Evolutionary conservation across 2,797 vertebrate species (phyloP), one percentile per base, ranked within the genome.

Genomic region (Tinamus major): DNA sequence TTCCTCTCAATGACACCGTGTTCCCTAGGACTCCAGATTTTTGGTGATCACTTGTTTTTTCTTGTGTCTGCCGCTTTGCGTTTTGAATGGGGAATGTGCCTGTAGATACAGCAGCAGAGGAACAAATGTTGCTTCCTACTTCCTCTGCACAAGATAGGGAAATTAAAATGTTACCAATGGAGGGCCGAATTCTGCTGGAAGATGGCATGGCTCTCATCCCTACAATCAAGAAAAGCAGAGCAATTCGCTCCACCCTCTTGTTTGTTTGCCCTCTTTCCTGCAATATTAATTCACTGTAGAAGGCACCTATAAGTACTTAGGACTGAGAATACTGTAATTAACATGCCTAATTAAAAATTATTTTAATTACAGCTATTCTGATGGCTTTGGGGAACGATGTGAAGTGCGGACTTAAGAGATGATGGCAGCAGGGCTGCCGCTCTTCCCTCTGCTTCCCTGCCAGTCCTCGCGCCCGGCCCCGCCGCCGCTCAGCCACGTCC

Each of bases 301-400:
- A 48, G 83, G 37, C 29, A 53, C 18, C 67, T 75, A 42, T 27
- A 62, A 78, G 59, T 59, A 12, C 41, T 82, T 29, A 33, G 75
- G 18, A 51, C 29, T n/a, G 12, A 65, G 63, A 95, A 42, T 13
- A 58, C 20, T 4, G 37, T 82, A 88, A 44, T 20, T 63, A 42
- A 59, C 42, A 31, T 76, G 75, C 67, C 42, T 82, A 87, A 87
- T 49, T 78, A 41, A 76, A 90, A 93, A 89, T 82, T 0, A 58
- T 78, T 81, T 72, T 26, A 41, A 10, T 77, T 89, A 64, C 56
- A 85, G 21, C 44, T 71, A 13, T 53, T 80, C 9, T 26, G 6
- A 31, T 58, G 27, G 13, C 53, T 55, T 55, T 49, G 37, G 33
- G 29, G 59, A 20, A 20, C 61, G 68, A 69, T 27, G 46, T 8